Percentiles rank a stretch among this genome's conserved stretches.
Conservation (phyloP, 2,888 invertebrate genomes). For the Drosophila birchii region DNA sequence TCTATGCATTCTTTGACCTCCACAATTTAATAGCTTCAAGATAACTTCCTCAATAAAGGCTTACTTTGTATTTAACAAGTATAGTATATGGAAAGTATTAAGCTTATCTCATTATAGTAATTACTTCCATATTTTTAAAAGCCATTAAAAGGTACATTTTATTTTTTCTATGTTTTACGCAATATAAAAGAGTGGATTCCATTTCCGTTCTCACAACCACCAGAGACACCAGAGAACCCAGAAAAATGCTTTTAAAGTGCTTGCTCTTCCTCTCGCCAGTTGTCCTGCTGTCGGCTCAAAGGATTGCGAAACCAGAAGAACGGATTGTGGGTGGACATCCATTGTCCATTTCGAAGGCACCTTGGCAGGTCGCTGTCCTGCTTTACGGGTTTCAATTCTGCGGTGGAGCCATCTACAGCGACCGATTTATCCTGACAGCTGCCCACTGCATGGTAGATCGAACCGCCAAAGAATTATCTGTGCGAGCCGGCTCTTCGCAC, state of each 20-base stretch:
- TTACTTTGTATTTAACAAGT: neutral
- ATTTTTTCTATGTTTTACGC: neutral
- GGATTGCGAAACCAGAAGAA: neutral
- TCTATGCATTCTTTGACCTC: neutral
- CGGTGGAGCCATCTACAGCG: slow-evolving; percentile 1
- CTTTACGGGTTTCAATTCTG: neutral
- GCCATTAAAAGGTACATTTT: too few relatives aligned
- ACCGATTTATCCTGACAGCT: neutral
- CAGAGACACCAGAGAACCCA: neutral
- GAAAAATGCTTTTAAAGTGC: neutral
- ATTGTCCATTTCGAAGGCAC: neutral
- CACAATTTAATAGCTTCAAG: neutral
- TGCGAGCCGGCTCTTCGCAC: neutral
- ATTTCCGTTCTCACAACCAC: neutral
- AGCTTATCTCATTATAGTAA: neutral
- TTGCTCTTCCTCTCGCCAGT: neutral
- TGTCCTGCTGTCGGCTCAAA: neutral
- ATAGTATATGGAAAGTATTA: neutral
- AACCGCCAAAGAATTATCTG: neutral
- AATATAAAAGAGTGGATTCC: neutral
- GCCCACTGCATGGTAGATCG: neutral
- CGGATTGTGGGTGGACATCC: neutral
- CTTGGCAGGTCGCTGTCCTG: neutral
- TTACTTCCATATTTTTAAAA: neutral
- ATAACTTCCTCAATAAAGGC: neutral